Conservation (phyloP, 2,888 invertebrate genomes). For the Cotesia congregata region DNA sequence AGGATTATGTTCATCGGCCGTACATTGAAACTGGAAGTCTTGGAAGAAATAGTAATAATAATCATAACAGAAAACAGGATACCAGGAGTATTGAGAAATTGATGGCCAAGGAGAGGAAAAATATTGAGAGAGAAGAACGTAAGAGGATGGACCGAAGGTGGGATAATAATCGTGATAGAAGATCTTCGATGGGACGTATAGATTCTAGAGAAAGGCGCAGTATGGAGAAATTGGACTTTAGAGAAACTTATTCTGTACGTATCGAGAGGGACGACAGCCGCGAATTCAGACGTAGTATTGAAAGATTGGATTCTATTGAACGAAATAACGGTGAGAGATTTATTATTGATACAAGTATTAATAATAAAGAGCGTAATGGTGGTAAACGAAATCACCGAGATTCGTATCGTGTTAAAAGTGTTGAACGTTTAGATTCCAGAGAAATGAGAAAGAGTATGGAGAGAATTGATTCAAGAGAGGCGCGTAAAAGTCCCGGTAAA, state of each 20-base stretch:
- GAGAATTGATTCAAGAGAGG: slow-evolving; percentile 57
- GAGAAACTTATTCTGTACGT: slow-evolving; percentile 45
- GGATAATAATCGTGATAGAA: slow-evolving; percentile 58
- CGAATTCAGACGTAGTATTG: slow-evolving; percentile 62
- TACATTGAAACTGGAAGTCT: slow-evolving; percentile 66
- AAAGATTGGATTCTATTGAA: slow-evolving; percentile 57
- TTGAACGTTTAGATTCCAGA: slow-evolving; percentile 60
- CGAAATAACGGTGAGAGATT: slow-evolving; percentile 52
- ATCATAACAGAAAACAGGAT: slow-evolving; percentile 50
- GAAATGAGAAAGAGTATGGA: slow-evolving; percentile 58
- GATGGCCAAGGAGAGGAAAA: slow-evolving; percentile 58
- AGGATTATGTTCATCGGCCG: slow-evolving; percentile 56
- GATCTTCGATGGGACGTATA: slow-evolving; percentile 56
- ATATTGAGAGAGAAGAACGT: slow-evolving; percentile 58
- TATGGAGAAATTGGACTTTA: slow-evolving; percentile 54
- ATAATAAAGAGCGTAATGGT: slow-evolving; percentile 47
- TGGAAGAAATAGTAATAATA: slow-evolving; percentile 60
- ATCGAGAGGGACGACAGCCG: slow-evolving; percentile 55
- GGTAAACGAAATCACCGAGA: slow-evolving; percentile 52
- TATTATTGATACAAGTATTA: background rate
- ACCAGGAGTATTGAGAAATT: slow-evolving; percentile 59
- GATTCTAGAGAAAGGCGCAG: slow-evolving; percentile 58
- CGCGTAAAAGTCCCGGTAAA: slow-evolving; percentile 48
- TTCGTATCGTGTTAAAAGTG: slow-evolving; percentile 53
- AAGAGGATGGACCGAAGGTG: slow-evolving; percentile 58